phyloP scores from a whole-genome alignment of 2,888 invertebrate species.

The Oscheius myriophilus region DNA sequence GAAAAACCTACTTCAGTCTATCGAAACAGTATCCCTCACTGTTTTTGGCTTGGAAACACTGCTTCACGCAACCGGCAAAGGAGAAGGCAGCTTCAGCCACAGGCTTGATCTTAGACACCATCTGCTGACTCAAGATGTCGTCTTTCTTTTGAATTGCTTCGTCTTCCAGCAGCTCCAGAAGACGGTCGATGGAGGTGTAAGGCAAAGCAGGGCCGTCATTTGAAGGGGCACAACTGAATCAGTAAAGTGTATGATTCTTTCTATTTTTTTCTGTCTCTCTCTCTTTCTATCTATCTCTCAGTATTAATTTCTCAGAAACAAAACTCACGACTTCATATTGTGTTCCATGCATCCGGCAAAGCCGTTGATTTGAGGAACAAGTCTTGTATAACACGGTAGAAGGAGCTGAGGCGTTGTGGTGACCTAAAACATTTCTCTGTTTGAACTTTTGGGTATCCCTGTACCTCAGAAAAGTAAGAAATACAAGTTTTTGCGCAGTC shows the following conservation, averaged over 20 bases:
- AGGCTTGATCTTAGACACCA: conserved; percentile 16
- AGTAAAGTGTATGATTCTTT: neutral
- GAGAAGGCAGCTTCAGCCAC: conserved; percentile 25
- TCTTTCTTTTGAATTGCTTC: conserved; percentile 9
- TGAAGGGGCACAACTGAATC: conserved; percentile 1
- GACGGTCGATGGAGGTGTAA: conserved; percentile 12
- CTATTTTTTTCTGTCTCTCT: no score
- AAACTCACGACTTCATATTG: conserved; percentile 25
- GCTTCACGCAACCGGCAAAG: conserved; percentile 27
- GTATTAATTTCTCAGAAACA: no score
- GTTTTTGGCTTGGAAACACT: conserved; percentile 21
- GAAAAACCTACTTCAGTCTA: conserved; percentile 9
- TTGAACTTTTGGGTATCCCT: neutral
- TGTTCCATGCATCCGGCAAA: conserved; percentile 22
- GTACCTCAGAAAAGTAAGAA: neutral
- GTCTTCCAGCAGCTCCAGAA: conserved; percentile 9
- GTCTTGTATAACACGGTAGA: conserved; percentile 7
- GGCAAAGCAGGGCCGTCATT: conserved; percentile 11
- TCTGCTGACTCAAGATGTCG: conserved; percentile 4
- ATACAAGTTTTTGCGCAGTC: conserved; percentile 17
- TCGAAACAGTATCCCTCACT: conserved; percentile 26
- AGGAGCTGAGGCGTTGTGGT: conserved; percentile 12
- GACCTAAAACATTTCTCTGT: neutral
- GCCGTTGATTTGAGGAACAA: conserved; percentile 12
- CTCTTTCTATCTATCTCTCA: no score